Conservation (phyloP, 23 tunicate genomes). For the Phallusia fumigata region DNA sequence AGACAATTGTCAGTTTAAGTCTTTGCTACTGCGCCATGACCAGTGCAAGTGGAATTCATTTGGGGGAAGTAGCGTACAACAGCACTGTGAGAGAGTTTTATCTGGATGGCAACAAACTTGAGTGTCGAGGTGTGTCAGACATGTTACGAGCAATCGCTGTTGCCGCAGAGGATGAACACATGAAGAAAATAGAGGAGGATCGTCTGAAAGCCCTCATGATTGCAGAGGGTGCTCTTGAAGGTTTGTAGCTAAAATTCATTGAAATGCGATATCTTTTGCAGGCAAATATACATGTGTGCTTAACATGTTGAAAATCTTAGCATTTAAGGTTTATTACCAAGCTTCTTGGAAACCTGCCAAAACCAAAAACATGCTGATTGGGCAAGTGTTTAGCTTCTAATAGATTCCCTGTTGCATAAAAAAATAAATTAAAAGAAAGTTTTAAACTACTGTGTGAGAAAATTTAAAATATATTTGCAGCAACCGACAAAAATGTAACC, state of each 20-base stretch:
- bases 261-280: neutral
- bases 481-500: constrained; percentile 41
- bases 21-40: constrained; percentile 75
- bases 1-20: constrained; percentile 79
- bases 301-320: neutral
- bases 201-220: constrained; percentile 70
- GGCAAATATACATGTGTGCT: too few species aligned
- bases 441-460: too few species aligned
- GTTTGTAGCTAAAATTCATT: neutral
- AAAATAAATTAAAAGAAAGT: too few species aligned
- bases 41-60: constrained; percentile 44
- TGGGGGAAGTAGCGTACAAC: constrained; percentile 57
- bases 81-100: constrained; percentile 70
- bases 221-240: constrained; percentile 52
- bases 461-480: constrained; percentile 5
- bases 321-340: neutral
- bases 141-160: constrained; percentile 52
- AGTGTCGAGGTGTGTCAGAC: constrained; percentile 49
- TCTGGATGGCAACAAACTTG: constrained; percentile 81
- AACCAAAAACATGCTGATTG: too few species aligned
- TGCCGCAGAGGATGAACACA: constrained; percentile 75
- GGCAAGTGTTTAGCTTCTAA: too few species aligned
- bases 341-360: neutral
- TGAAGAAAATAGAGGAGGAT: constrained; percentile 49
- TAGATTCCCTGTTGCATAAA: too few species aligned